Base-by-base conservation (phyloP, 2,797 vertebrate species). In the Steatocranus sp. region DNA sequence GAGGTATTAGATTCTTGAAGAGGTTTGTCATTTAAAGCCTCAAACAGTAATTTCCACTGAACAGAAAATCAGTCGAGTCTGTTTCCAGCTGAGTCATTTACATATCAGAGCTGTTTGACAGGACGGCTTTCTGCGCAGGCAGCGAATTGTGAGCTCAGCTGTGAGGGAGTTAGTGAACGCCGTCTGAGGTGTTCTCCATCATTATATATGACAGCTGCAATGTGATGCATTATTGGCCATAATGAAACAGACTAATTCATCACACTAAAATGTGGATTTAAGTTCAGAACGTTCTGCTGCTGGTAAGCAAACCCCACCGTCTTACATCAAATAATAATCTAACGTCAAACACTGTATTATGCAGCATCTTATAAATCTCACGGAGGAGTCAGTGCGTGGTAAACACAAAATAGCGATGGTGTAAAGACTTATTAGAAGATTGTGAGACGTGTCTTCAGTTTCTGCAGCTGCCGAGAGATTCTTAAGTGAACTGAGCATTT, bases 201-300 rank as follows among this genome's bases (percentile, higher is more conserved):
- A 80, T 70, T 7, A 30, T 34, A 36, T 46, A 66, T 15, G 79
- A 53, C 77, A 54, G 68, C 80, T 10, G 20, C 81, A 17, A 68
- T 8, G 30, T 54, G 82, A 90, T 63, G 68, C 53, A 74, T 53
- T 78, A 86, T 61, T 81, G 85, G 34, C 79, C 80, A 53, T 43
- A 84, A 61, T 78, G 73, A 80, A 58, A 73, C 77, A 75, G 75
- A 36, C 75, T 78, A 36, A 82, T 90, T 76, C 79, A 85, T 90
- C 88, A 83, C 79, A 83, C 11, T 73, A 41, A 48, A 27, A 82
- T 83, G 79, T 74, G 70, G 70, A 66, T 82, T 49, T 54, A 76
- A 49, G 41, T 51, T 70, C 34, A 7, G 50, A 54, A 53, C 15
- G 20, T n/a, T 74, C 48, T 50, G 73, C 76, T 53, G 76, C 50